phyloP scores from a whole-genome alignment of 2,797 vertebrate species.

The Hippoglossus hippoglossus region DNA sequence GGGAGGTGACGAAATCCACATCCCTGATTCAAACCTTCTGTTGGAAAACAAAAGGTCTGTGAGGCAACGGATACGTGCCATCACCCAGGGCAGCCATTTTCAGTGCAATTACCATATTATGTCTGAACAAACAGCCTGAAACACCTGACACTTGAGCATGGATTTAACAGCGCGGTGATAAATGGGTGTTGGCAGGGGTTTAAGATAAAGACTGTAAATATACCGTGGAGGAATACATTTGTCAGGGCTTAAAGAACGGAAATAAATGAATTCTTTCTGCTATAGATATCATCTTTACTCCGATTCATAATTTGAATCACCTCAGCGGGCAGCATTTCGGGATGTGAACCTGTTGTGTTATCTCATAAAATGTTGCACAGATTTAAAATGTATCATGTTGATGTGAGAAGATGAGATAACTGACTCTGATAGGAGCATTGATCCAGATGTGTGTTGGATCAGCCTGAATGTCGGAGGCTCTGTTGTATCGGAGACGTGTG shows the following conservation, averaged over 20 bases:
- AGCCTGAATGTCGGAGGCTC: background rate
- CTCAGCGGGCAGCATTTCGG: background rate
- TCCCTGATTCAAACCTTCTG: slow-evolving; percentile 68
- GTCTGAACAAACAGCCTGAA: slow-evolving; percentile 65
- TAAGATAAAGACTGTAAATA: slow-evolving; percentile 36
- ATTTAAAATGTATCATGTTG: too few species aligned
- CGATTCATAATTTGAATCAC: slow-evolving; percentile 11
- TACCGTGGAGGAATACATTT: slow-evolving; percentile 1
- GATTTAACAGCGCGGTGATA: slow-evolving; percentile 30
- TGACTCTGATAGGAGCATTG: background rate
- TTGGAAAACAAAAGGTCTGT: slow-evolving; percentile 53
- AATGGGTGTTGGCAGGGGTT: slow-evolving; percentile 18
- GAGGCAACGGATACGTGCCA: slow-evolving; percentile 46
- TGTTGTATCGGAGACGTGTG: background rate
- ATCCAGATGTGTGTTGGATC: slow-evolving; percentile 7
- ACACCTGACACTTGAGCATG: slow-evolving; percentile 57
- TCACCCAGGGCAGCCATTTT: slow-evolving; percentile 59
- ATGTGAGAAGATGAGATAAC: too few species aligned
- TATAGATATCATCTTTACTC: slow-evolving; percentile 6
- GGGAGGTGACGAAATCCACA: slow-evolving; percentile 53
- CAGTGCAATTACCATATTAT: slow-evolving; percentile 56
- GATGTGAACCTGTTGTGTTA: too few species aligned
- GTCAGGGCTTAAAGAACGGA: slow-evolving; percentile 6
- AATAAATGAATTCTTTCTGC: slow-evolving; percentile 12
- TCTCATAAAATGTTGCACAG: background rate